phyloP scores from a whole-genome alignment of 2,888 invertebrate species.

The Leucoma salicis region DNA sequence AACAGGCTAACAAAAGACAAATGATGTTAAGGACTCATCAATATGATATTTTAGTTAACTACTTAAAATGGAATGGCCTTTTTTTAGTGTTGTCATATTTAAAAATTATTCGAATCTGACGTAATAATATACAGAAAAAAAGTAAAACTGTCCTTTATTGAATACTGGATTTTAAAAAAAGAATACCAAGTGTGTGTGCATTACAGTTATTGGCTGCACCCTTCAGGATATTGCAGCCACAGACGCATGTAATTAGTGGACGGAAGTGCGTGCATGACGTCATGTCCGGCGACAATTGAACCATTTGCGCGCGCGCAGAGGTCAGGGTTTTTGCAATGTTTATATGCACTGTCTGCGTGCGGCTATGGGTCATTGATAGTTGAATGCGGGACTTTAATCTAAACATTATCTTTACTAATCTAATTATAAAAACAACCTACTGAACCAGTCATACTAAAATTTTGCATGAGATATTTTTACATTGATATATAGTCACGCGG shows the following conservation, averaged over 20 bases:
- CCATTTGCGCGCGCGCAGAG: conserved; percentile 43
- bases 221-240: conserved; percentile 45
- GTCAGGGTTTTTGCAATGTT: conserved; percentile 52
- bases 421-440: too few species aligned
- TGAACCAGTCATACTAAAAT: too few species aligned
- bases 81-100: too few species aligned
- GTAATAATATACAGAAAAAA: neutral
- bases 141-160: neutral
- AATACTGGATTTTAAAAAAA: neutral
- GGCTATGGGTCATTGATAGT: neutral
- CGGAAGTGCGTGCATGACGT: conserved; percentile 67
- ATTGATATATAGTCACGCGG: too few species aligned
- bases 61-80: too few species aligned
- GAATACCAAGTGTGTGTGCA: conserved; percentile 1
- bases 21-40: too few species aligned
- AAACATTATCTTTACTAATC: neutral
- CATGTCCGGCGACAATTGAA: conserved; percentile 62
- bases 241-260: conserved; percentile 60
- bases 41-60: too few species aligned
- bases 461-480: too few species aligned
- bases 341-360: neutral
- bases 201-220: conserved; percentile 18
- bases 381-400: neutral
- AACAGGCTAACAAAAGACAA: too few species aligned
- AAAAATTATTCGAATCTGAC: too few species aligned